These are phyloP conservation scores for Micronycteris hirsuta DNA, from an alignment of 2,113 vertebrate genomes.

Conservation along the genomic window DNA sequence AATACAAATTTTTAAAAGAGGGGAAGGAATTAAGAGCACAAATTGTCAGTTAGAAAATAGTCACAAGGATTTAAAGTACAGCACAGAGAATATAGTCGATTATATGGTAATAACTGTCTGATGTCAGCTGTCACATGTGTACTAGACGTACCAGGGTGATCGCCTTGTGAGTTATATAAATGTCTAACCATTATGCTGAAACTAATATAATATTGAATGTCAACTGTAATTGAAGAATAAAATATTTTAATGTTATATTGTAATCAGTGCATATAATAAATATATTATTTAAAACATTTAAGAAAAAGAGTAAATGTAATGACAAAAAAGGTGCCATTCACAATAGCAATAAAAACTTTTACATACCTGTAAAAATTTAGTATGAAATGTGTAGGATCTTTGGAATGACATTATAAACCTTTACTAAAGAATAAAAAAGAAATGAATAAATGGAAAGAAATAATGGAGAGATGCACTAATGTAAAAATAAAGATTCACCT, in stretches of 20 bases:
- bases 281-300: not conserved
- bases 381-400: not conserved
- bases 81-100: not conserved
- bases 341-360: not conserved
- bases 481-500: not conserved
- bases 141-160: not conserved
- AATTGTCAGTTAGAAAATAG: not conserved
- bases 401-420: not conserved
- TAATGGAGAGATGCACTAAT: not conserved
- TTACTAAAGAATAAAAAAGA: not conserved
- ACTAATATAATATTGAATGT: not conserved
- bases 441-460: not conserved
- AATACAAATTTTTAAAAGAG: too few relatives aligned
- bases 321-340: not conserved
- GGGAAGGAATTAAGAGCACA: not conserved
- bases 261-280: not conserved
- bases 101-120: not conserved
- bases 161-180: not conserved
- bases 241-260: not conserved
- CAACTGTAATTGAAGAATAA: not conserved
- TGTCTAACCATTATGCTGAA: not conserved
- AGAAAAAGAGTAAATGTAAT: not conserved
- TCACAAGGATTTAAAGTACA: not conserved
- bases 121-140: not conserved
- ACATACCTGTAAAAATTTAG: not conserved